A percentile compares a stretch with the other conserved stretches of the same genome.
phyloP scores from a whole-genome alignment of 1,140 invertebrate genomes.

The Drosophila melanogaster region Release_6_plus_ISO1_MT NT_037436.4:22851001-22851500 shows the following conservation, averaged over 20 bases:
- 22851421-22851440: slow-evolving; percentile 6
- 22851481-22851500: slow-evolving; percentile 76
- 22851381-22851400: slow-evolving; percentile 3
- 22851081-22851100: slow-evolving; percentile 69
- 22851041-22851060: not conserved
- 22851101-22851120: not conserved
- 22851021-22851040: not conserved
- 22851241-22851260: no score
- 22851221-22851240: not conserved
- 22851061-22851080: slow-evolving; percentile 48
- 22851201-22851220: not conserved
- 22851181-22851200: not conserved
- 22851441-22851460: slow-evolving; percentile 30
- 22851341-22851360: slow-evolving; percentile 28
- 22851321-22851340: slow-evolving; percentile 46
- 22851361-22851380: slow-evolving; percentile 18
- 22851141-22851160: slow-evolving; percentile 8
- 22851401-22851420: slow-evolving; percentile 25
- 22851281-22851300: slow-evolving; percentile 37
- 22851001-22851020: not conserved
- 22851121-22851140: slow-evolving; percentile 21
- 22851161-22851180: not conserved
- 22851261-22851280: slow-evolving; percentile 5
- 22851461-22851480: slow-evolving; percentile 76
- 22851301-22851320: slow-evolving; percentile 57